Evolutionary conservation across 2,797 vertebrate genomes (phyloP), one percentile per base, ranked within the genome.

Genomic region (Gymnoscopelus microlampas): DNA sequence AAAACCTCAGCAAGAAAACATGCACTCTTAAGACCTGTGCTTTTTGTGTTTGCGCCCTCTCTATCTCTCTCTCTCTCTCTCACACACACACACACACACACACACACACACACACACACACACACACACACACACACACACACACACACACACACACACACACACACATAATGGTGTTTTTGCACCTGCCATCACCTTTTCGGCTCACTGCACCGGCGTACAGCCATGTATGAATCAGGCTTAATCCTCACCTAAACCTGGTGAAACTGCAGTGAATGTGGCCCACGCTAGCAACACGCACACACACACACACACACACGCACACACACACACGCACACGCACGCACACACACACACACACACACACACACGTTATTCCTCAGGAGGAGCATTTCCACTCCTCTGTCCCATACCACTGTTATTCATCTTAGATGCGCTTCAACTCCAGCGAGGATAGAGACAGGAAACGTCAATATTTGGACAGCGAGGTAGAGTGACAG

Each of bases 401-500:
- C 87, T 79, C 74, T 56, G 74, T 66, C 81, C 26, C 72, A 39
- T 77, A 81, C 76, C 58, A 72, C 60, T 86, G 77, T 84, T 81
- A 86, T 88, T 86, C 76, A 85, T 85, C 85, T 85, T 82, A 19
- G 19, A 74, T 85, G 81, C 70, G 85, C 73, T 73, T 54, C 73
- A 47, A 53, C 70, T 86, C 85, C 74, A 3, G 49, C 74, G 85
- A 90, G 87, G 83, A 72, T 68, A 70, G 72, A 78, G 85, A 75
- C 81, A 78, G 67, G 79, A 79, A 80, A 81, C 23, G 60, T 88
- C 89, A 90, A 90, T 90, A 91, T 92, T 91, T 92, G 83, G 87
- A 91, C 85, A 87, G 86, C 77, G 70, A 70, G 80, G 74, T 51
- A 15, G 61, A 60, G 73, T 49, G 26, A 57, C 78, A 68, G 73